These are phyloP conservation scores for Lasioglossum vierecki DNA, from an alignment of 2,888 invertebrate genomes.

Conservation along the genomic window DNA sequence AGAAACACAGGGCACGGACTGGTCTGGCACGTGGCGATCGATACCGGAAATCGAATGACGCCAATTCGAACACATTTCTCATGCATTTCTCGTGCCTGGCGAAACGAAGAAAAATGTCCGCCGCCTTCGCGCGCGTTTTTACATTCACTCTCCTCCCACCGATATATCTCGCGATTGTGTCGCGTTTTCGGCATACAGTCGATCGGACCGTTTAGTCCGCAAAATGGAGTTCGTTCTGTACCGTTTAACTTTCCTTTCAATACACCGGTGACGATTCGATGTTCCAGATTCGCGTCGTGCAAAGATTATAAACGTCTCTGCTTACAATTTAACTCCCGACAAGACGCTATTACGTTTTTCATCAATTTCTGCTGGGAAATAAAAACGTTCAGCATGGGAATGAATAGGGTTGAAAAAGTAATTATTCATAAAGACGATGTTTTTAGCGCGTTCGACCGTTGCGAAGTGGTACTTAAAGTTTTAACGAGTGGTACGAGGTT, in stretches of 20 bases:
- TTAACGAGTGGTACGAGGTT: background rate
- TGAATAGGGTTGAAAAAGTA: background rate
- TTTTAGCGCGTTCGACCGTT: background rate
- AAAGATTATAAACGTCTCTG: background rate
- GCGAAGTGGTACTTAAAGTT: background rate
- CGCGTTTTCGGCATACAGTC: background rate
- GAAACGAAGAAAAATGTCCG: conserved; percentile 3
- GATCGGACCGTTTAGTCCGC: background rate
- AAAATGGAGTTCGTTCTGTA: background rate
- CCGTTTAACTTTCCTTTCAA: background rate
- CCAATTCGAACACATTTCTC: conserved; percentile 27
- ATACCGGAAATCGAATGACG: conserved; percentile 38
- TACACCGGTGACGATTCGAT: background rate
- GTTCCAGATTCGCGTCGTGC: background rate
- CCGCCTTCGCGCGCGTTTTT: background rate
- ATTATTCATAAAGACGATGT: background rate
- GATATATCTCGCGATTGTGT: background rate
- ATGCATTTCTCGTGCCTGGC: background rate
- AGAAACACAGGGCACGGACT: conserved; percentile 14
- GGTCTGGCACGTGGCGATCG: conserved; percentile 18
- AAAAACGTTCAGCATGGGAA: background rate
- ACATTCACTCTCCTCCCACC: background rate
- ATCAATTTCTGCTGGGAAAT: too few species aligned
- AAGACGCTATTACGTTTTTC: too few species aligned
- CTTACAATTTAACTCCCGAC: too few species aligned